Evolutionary conservation across 2,888 invertebrate genomes (phyloP), one percentile per base, ranked within the genome.

Genomic region (Timandra comae): DNA sequence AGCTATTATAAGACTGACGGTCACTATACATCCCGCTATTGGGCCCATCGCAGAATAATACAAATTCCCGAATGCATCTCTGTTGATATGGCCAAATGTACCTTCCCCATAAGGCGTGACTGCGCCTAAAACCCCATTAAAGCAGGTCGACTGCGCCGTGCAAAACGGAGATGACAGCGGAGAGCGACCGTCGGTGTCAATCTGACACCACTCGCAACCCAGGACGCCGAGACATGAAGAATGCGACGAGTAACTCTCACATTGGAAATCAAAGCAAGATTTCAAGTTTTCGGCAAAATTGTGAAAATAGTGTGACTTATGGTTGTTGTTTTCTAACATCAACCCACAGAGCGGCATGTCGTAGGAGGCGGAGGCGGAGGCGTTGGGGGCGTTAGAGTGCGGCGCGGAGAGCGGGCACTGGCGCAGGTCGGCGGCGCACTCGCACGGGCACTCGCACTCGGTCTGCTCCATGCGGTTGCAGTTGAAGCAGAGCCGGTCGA

Each of bases 391-490:
- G 1, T 3, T 3, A 6, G 16, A 3, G 16, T 6, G 89, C 85
- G 41, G 86, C 92, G 62, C 97, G n/a, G n/a, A 50, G 33, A 68
- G 65, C 1, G 77, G 68, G 30, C 82, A 82, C 27, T 82, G 76
- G 31, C 76, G 80, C 3, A 69, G 49, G 49, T 84, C 79, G 1
- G 89, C 85, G 40, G 86, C 92, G 62, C 97, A 97, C 71, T 97
- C 96, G 67, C 97, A 97, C 0, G 97, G 97, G 62, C 97, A 97
- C 71, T 97, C 97, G 56, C 97, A 97, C 63, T 97, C 96, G 2
- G 91, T 93, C 75, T 95, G 96, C 66, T 97, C 97, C 94, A 97
- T 96, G 29, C 96, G 90, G 66, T 95, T 93, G 67, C 97, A 97
- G 67, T 97, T 97, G 12, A 97, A 87, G 66, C 97, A 97, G 2